Evolutionary conservation across 1,140 invertebrate species (phyloP).

Genomic region (Pogonus chalceus): DNA sequence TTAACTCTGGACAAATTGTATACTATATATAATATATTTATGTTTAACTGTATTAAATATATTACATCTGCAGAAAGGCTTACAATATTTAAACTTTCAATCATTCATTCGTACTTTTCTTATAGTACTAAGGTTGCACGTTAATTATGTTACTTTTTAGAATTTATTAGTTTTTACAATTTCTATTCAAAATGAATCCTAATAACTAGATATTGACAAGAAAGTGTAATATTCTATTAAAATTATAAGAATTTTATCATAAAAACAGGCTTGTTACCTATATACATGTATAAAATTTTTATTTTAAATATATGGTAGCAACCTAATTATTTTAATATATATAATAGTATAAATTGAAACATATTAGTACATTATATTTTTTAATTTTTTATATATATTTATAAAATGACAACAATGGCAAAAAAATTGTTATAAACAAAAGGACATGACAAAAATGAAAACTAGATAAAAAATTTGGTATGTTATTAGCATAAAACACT

Average conservation of each 20-base stretch:
- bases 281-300: slow-evolving; percentile 5
- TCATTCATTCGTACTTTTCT: slow-evolving; percentile 6
- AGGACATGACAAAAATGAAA: not conserved
- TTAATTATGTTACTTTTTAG: slow-evolving; percentile 2
- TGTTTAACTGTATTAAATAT: slow-evolving; percentile 29
- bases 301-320: too few relatives aligned
- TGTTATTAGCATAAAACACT: not conserved
- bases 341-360: too few relatives aligned
- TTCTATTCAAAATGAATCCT: slow-evolving; percentile 5
- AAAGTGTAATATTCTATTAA: slow-evolving; percentile 5
- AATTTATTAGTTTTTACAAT: slow-evolving; percentile 7
- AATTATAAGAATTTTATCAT: not conserved
- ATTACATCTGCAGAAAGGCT: slow-evolving; percentile 33
- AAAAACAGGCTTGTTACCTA: not conserved
- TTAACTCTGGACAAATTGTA: slow-evolving; percentile 30
- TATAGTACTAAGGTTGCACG: slow-evolving; percentile 1
- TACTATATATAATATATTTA: slow-evolving; percentile 17
- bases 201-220: slow-evolving; percentile 6
- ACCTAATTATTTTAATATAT: too few relatives aligned
- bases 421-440: not conserved
- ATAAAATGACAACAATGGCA: not conserved
- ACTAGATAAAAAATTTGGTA: not conserved
- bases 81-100: slow-evolving; percentile 15
- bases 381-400: too few relatives aligned
- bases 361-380: too few relatives aligned